Base-by-base conservation (phyloP, 2,113 vertebrate species). In the Euleptes europaea region DNA sequence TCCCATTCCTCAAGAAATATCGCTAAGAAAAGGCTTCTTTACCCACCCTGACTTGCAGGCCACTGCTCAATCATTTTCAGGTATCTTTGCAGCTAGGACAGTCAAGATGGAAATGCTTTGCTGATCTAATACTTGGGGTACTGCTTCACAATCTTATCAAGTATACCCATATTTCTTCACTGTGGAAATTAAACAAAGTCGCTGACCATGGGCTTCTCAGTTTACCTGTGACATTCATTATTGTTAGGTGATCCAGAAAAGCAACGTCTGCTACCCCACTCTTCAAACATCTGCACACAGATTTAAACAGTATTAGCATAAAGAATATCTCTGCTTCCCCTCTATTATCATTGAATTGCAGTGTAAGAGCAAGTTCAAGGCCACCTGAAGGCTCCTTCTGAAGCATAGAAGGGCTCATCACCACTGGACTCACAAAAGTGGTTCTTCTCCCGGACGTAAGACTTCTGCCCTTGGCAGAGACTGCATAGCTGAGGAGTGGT, bases 381-480 rank as follows among this genome's bases (percentile, higher is more conserved):
- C 90, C 92, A 98, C 98, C 97, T 98, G 93, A 98, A 97, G 31
- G 98, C 98, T 54, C 98, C 98, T 77, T 98, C 97, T 28, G 95
- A 97, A 93, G 96, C 96, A 83, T 97, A 98, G 94, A 97, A 98
- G 17, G 97, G 97, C 65, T 98, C 98, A 0, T 89, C 96, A 87
- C 97, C 95, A 73, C 97, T 97, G 1, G 97, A 97, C 86, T 98
- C 98, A 69, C 98, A 98, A 94, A 97, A 96, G 87, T 97, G 95
- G 93, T 98, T 98, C 84, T 89, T 97, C 88, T 97, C 97, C 82
- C 95, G 95, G 69, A 97, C 93, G 83, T 96, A 98, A 1, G 98
- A 98, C 85, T 96, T 98, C 82, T 96, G 94, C 71, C 98, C 98
- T 92, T 94, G 95, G 93, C 98, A 98, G 72, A 97, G 93, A 81